Evolutionary conservation across 2,797 vertebrate species (phyloP).

Genomic region (Pangasius larnaudii): DNA sequence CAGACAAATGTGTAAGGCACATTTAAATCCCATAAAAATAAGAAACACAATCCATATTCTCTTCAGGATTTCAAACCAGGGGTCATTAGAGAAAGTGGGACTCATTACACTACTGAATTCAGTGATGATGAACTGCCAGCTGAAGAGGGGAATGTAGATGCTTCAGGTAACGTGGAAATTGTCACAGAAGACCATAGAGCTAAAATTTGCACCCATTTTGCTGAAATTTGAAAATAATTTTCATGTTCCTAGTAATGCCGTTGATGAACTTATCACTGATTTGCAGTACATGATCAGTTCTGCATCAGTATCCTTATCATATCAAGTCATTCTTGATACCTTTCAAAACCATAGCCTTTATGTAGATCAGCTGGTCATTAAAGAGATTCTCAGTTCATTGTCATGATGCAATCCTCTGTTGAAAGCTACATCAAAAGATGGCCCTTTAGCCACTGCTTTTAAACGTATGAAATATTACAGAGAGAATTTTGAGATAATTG

Average conservation of each 20-base stretch:
- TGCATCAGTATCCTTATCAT: not conserved
- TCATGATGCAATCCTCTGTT: not conserved
- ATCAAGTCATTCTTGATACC: not conserved
- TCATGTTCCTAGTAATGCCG: slow-evolving; percentile 2
- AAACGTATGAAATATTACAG: slow-evolving; percentile 52
- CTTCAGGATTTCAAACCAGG: not conserved
- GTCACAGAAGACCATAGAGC: not conserved
- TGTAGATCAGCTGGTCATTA: not conserved
- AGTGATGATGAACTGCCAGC: not conserved
- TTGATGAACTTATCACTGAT: slow-evolving; percentile 14
- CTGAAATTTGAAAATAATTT: slow-evolving; percentile 30
- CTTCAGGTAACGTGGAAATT: not conserved
- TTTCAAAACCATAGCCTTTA: not conserved
- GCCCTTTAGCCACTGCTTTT: slow-evolving; percentile 40
- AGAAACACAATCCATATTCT: not conserved
- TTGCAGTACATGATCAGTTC: slow-evolving; percentile 16
- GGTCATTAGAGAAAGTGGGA: not conserved
- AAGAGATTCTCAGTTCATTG: not conserved
- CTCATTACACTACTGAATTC: not conserved
- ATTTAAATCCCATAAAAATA: not conserved
- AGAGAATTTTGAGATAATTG: slow-evolving; percentile 39
- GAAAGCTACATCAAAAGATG: not conserved
- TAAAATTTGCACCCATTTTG: slow-evolving; percentile 22
- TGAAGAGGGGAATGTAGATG: not conserved
- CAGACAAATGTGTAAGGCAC: slow-evolving; percentile 12